A percentile compares a stretch with the other conserved stretches of the same genome.
phyloP scores from a whole-genome alignment of 2,888 invertebrate genomes.

The Bruchidius siliquastri region DNA sequence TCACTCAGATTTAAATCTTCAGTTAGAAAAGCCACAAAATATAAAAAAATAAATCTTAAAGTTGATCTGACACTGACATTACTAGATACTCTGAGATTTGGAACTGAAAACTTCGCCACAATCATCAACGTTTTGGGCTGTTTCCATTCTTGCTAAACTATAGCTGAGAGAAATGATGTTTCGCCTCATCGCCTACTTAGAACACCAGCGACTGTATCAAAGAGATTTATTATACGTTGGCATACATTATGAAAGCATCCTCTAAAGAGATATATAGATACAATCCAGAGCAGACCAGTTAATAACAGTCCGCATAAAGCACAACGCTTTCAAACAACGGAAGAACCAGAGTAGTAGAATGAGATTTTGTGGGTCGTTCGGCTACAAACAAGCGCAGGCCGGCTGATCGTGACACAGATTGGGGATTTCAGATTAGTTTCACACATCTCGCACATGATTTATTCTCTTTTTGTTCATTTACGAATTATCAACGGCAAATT shows the following conservation, averaged over 20 bases:
- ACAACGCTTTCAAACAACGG: constrained; percentile 2
- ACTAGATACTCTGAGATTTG: too few relatives aligned
- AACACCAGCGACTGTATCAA: too few relatives aligned
- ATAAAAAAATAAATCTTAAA: too few relatives aligned
- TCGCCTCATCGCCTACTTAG: too few relatives aligned
- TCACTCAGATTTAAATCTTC: too few relatives aligned
- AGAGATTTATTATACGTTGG: too few relatives aligned
- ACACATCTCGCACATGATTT: constrained; percentile 10
- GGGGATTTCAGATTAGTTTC: constrained; percentile 24
- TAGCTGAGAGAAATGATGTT: too few relatives aligned
- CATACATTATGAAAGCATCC: background rate
- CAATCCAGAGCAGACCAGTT: background rate
- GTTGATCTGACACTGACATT: too few relatives aligned
- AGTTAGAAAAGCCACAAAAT: too few relatives aligned
- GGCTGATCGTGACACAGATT: constrained; percentile 23
- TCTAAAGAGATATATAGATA: background rate
- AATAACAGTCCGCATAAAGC: background rate
- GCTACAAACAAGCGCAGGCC: background rate
- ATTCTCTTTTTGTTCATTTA: constrained; percentile 8
- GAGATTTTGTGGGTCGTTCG: background rate
- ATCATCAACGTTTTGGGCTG: too few relatives aligned
- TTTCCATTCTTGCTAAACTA: too few relatives aligned
- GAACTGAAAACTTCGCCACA: too few relatives aligned
- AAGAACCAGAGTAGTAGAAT: constrained; percentile 14
- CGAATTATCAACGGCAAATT: background rate